These are phyloP conservation scores for Lysiphlebus fabarum DNA, from an alignment of 1,140 invertebrate genomes.

Conservation along the genomic window DNA sequence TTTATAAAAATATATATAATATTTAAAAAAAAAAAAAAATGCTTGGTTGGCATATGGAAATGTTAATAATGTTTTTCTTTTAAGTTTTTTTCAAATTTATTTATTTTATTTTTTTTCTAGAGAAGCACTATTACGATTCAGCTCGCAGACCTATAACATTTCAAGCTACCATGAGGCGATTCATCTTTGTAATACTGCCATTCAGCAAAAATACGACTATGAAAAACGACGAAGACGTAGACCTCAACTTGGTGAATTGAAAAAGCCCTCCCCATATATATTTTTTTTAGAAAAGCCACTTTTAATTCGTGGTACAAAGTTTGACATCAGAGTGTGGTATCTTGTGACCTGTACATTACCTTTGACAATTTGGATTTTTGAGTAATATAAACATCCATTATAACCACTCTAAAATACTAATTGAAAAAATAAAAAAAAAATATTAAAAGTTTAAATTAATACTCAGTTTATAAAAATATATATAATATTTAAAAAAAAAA, in stretches of 20 bases:
- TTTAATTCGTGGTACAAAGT: conserved; percentile 85
- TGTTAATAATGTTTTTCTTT: no score
- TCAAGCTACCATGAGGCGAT: conserved; percentile 83
- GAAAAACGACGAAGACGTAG: conserved; percentile 32
- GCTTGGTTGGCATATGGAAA: no score
- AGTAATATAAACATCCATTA: conserved; percentile 46
- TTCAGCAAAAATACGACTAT: conserved; percentile 82
- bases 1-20: no score
- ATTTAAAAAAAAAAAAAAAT: no score
- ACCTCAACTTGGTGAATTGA: no score
- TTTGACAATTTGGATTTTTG: conserved; percentile 86
- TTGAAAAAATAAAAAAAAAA: no score
- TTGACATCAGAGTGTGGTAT: conserved; percentile 89
- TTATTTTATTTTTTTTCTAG: no score
- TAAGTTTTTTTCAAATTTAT: no score
- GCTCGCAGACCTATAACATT: conserved; percentile 81
- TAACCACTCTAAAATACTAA: no score
- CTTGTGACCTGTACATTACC: conserved; percentile 78
- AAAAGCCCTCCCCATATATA: no score
- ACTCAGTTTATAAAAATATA: no score
- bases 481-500: background rate
- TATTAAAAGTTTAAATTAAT: no score
- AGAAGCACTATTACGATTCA: conserved; percentile 84
- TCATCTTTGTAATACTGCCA: conserved; percentile 88
- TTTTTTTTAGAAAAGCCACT: conserved; percentile 69